Conservation (phyloP, 2,113 vertebrate genomes). For the Cephalopholis sonnerati region DNA sequence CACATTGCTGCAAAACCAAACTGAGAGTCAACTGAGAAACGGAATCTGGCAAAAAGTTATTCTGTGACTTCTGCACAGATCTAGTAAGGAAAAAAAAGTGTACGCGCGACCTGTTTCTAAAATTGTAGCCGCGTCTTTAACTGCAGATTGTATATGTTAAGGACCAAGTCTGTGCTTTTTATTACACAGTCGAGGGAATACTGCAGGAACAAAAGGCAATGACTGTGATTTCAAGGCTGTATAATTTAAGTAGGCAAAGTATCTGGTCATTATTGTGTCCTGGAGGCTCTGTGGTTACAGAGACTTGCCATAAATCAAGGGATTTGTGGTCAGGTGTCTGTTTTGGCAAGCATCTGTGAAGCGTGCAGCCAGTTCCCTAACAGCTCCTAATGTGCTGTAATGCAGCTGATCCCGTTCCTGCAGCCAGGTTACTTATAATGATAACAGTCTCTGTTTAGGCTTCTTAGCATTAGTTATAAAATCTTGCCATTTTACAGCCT, state of each 20-base stretch:
- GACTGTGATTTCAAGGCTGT: not conserved
- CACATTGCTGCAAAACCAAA: slow-evolving; percentile 51
- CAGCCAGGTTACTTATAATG: not conserved
- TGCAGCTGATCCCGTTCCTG: not conserved
- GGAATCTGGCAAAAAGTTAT: slow-evolving; percentile 35
- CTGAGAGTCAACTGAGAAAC: slow-evolving; percentile 42
- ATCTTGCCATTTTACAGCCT: not conserved
- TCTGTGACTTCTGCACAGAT: slow-evolving; percentile 29
- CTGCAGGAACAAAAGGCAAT: not conserved
- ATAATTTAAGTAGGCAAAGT: not conserved
- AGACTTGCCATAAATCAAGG: slow-evolving; percentile 16
- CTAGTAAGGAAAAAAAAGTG: not conserved
- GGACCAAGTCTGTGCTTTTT: not conserved
- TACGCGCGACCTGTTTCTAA: slow-evolving; percentile 26
- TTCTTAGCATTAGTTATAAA: not conserved
- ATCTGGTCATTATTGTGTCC: slow-evolving; percentile 22
- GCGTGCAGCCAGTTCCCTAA: not conserved
- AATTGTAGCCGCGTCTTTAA: not conserved
- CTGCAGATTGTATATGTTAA: not conserved
- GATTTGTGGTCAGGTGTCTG: slow-evolving; percentile 17
- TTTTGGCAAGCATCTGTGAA: not conserved
- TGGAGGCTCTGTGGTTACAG: slow-evolving; percentile 22
- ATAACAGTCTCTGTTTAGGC: not conserved
- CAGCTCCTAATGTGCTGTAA: not conserved
- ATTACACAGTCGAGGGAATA: not conserved